Evolutionary conservation across 1,140 invertebrate species (phyloP), one percentile per base, ranked within the genome.

Genomic region (Scaptomyza montana): DNA sequence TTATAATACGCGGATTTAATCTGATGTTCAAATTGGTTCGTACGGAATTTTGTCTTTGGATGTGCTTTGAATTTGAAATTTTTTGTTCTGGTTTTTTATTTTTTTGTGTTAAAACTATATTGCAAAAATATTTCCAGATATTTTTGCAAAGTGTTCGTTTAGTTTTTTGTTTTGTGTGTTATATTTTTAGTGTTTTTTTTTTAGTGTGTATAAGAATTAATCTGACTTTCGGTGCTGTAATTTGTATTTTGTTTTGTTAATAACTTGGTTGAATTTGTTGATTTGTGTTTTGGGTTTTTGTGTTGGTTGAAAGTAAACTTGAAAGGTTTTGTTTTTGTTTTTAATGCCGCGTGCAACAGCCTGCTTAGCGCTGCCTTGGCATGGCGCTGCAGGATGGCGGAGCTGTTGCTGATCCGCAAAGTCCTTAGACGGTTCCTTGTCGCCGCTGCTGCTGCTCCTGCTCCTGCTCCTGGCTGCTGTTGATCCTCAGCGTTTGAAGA

Each of bases 151-250:
- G 61, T 79, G 30, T 65, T 67, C 9, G 8, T 70, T 33, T 57
- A 41, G 50, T 25, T 25, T 25, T 25, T 25, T 1, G 21, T 49
- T 77, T 77, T 70, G 25, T 51, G n/a, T 36, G 47, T 77, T 43
- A 10, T 53, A 47, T 45, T 74, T 66, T 61, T 53, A 64, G 46
- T 16, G 16, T 16, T 1, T 76, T 77, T 5, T 33, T 33, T 25
- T 25, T 25, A 25, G 21, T 78, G 43, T 67, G 46, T 79, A 81
- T 85, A 85, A 65, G 69, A 85, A 81, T 84, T 89, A 87, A 90
- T 91, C 90, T 91, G 89, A 91, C 89, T 90, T 91, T 91, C 70
- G 77, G 80, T 80, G 54, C 39, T 78, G 77, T 71, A 69, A 67
- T 75, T 78, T 74, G 59, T 57, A 13, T 76, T 59, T 61, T 49